phyloP scores from a whole-genome alignment of 64 coral and sea anemone species.

The Orbicella faveolata region DNA sequence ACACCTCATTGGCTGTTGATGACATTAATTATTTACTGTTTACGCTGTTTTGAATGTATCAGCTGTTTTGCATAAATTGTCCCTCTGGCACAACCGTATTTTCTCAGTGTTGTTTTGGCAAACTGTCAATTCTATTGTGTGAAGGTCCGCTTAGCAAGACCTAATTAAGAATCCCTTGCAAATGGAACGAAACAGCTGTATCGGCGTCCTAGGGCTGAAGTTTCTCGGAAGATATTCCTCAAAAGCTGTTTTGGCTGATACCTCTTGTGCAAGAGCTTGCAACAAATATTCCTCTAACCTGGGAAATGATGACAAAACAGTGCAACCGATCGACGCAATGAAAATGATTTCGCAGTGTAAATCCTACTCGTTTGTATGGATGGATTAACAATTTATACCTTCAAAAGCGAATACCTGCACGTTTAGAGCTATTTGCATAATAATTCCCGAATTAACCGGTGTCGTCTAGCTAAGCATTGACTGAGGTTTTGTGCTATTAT shows the following conservation, averaged over 20 bases:
- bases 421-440: conserved; percentile 43
- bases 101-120: conserved; percentile 42
- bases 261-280: not conserved
- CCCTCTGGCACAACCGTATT: conserved; percentile 43
- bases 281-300: not conserved
- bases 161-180: conserved; percentile 33
- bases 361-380: not conserved
- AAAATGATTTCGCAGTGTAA: not conserved
- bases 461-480: conserved; percentile 28
- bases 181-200: conserved; percentile 24
- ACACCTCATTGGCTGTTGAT: conserved; percentile 25
- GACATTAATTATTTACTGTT: conserved; percentile 61
- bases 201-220: not conserved
- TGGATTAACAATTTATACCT: conserved; percentile 50
- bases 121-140: conserved; percentile 45
- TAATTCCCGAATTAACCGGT: conserved; percentile 8
- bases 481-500: not conserved
- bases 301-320: not conserved
- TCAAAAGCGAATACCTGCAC: conserved; percentile 23
- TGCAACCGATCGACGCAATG: not conserved
- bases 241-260: not conserved
- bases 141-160: conserved; percentile 31
- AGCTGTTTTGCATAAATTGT: conserved; percentile 62
- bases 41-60: conserved; percentile 38
- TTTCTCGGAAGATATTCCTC: not conserved